phyloP scores from a whole-genome alignment of 2,113 vertebrate species.

The Psephotus haematonotus region DNA sequence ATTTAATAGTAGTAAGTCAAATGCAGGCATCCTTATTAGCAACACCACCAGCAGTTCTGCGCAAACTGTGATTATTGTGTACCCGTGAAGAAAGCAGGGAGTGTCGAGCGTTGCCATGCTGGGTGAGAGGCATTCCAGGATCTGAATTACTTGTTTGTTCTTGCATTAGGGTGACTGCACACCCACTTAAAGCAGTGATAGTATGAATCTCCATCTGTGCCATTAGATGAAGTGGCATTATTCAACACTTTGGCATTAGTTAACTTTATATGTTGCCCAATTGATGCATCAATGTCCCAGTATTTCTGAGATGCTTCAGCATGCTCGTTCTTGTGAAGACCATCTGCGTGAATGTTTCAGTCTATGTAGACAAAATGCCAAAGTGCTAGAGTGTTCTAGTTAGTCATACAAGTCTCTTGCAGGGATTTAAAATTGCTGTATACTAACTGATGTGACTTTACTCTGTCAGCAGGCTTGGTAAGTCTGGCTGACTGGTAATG shows the following conservation, averaged over 20 bases:
- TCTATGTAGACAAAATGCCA: constrained; percentile 3
- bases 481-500: not conserved
- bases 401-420: not conserved
- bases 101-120: accelerated
- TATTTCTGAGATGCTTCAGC: not conserved
- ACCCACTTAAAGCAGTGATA: not conserved
- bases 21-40: not conserved
- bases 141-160: constrained; percentile 2
- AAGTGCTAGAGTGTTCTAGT: not conserved
- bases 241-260: not conserved
- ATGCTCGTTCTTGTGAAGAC: not conserved
- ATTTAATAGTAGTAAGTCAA: not conserved
- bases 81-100: not conserved
- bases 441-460: not conserved
- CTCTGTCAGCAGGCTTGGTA: not conserved
- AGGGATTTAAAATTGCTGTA: not conserved
- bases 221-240: not conserved
- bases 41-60: not conserved
- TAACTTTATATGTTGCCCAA: not conserved
- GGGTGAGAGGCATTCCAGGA: not conserved
- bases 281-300: not conserved
- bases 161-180: not conserved
- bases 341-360: constrained; percentile 26
- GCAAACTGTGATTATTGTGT: not conserved
- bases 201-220: constrained; percentile 27